A percentile compares a stretch with the other conserved stretches of the same genome.
Evolutionary conservation across 2,888 invertebrate species (phyloP).

Genomic region (Deilephila elpenor): DNA sequence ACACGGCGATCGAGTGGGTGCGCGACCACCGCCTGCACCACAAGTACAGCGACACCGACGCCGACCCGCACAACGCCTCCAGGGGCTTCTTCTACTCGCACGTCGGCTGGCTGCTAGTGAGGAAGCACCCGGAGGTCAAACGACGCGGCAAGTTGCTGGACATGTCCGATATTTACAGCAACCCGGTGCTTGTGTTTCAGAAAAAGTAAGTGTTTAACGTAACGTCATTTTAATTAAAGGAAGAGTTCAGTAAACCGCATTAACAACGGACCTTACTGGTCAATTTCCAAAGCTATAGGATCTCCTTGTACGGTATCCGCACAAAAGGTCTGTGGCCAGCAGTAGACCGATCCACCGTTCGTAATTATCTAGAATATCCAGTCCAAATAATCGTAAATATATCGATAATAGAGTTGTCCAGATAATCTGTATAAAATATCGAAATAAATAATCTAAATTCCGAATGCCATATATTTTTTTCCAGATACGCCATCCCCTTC

Average conservation of each 20-base stretch:
- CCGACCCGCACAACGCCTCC: constrained; percentile 87
- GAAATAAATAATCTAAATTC: no score
- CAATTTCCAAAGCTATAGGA: no score
- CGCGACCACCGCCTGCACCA: constrained; percentile 44
- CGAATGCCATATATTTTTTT: not conserved
- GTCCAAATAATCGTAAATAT: no score
- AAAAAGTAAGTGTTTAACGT: constrained; percentile 75
- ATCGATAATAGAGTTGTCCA: no score
- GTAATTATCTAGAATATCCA: no score
- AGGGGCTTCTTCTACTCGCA: constrained; percentile 93
- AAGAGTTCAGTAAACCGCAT: not conserved
- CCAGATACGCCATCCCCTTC: constrained; percentile 42
- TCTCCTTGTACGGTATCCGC: no score
- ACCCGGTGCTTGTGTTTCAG: constrained; percentile 88
- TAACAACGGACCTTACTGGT: not conserved
- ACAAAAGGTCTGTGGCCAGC: no score
- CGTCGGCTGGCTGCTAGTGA: constrained; percentile 90
- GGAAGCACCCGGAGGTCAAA: constrained; percentile 90
- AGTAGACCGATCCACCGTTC: no score
- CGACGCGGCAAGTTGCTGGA: constrained; percentile 88
- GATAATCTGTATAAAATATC: no score
- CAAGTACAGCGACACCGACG: constrained; percentile 45
- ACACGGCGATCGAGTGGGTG: constrained; percentile 64
- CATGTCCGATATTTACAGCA: constrained; percentile 87
- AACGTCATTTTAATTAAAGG: not conserved